phyloP scores from a whole-genome alignment of 2,113 vertebrate species.

The Centropus unirufus region DNA sequence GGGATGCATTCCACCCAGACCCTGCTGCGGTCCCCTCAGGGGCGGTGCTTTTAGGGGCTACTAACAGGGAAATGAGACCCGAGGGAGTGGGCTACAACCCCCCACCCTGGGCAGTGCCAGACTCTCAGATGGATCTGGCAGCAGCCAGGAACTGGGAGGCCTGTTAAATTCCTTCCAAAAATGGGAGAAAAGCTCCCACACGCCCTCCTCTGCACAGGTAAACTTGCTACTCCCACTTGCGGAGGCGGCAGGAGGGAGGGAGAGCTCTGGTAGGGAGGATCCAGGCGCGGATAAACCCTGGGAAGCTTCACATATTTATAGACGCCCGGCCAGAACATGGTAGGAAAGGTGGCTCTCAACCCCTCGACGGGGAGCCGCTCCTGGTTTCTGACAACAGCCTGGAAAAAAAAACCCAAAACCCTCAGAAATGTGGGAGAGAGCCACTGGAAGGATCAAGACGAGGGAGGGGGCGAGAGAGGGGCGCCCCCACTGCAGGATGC shows the following conservation, averaged over 20 bases:
- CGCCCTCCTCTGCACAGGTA: constrained; percentile 34
- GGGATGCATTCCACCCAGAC: not conserved
- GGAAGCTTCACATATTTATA: constrained; percentile 72
- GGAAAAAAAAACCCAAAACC: not conserved
- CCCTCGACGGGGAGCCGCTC: not conserved
- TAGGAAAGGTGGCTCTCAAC: constrained; percentile 44
- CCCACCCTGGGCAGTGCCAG: not conserved
- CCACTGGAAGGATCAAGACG: not conserved
- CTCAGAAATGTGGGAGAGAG: not conserved
- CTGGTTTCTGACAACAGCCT: not conserved
- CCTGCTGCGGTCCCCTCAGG: not conserved
- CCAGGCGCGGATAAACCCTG: constrained; percentile 43
- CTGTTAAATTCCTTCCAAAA: not conserved
- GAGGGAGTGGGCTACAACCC: not conserved
- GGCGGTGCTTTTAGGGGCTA: not conserved
- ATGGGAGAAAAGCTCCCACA: not conserved
- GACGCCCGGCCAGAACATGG: constrained; percentile 43
- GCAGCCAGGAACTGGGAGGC: not conserved
- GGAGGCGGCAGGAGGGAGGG: not conserved
- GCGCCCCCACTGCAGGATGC: not conserved
- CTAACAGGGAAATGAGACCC: not conserved
- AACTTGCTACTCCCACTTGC: constrained; percentile 64
- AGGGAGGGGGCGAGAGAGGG: not conserved
- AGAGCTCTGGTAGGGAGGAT: constrained; percentile 18
- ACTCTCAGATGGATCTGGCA: not conserved